A percentile compares a stretch with the other conserved stretches of the same genome.
Conservation (phyloP, 2,113 vertebrate genomes). For the Xenopus tropicalis region UCB_Xtro_10.0 CM004451.2:83399501-83400000, state of each 20-base stretch:
- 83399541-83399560: no score
- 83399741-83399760: slow-evolving; percentile 37
- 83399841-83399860: slow-evolving; percentile 44
- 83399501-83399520: no score
- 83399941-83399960: slow-evolving; percentile 9
- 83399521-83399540: no score
- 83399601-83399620: no score
- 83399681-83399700: no score
- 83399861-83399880: slow-evolving; percentile 44
- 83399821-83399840: slow-evolving; percentile 44
- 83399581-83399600: no score
- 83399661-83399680: no score
- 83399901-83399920: slow-evolving; percentile 46
- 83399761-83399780: slow-evolving; percentile 28
- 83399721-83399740: neutral
- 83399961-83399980: neutral
- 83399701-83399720: no score
- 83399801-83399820: slow-evolving; percentile 37
- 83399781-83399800: slow-evolving; percentile 41
- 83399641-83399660: no score
- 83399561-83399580: no score
- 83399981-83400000: neutral
- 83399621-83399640: no score
- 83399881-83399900: slow-evolving; percentile 42
- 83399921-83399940: slow-evolving; percentile 33